A percentile compares a stretch with the other conserved stretches of the same genome.
phyloP scores from a whole-genome alignment of 2,888 invertebrate genomes.

The Mimachlamys varia region DNA sequence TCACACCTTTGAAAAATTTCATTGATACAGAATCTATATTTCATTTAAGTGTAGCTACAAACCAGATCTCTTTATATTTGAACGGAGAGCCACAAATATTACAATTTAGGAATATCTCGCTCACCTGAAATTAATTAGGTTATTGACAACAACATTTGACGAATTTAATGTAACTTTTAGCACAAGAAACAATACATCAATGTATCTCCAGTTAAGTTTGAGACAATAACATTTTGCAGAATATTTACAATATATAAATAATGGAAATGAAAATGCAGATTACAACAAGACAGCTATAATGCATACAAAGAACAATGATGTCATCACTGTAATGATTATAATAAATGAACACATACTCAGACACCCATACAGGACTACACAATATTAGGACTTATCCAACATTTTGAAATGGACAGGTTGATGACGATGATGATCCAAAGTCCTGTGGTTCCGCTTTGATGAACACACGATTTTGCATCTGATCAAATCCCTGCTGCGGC shows the following conservation, averaged over 20 bases:
- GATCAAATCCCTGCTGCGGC: neutral
- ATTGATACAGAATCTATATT: neutral
- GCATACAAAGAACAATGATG: neutral
- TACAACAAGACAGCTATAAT: neutral
- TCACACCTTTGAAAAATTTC: too few species aligned
- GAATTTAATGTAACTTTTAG: neutral
- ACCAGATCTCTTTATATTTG: neutral
- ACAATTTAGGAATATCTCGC: too few species aligned
- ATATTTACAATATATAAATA: neutral
- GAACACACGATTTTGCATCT: slow-evolving; percentile 30
- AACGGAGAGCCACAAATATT: too few species aligned
- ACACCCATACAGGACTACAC: neutral
- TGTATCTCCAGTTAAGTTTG: neutral
- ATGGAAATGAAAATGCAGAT: neutral
- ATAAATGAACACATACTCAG: neutral
- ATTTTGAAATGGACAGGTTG: slow-evolving; percentile 15
- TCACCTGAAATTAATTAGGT: too few species aligned
- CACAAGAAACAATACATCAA: neutral
- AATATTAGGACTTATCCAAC: neutral
- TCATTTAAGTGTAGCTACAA: neutral
- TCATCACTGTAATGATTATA: neutral
- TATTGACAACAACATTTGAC: neutral
- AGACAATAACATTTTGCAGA: neutral
- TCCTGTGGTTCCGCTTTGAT: slow-evolving; percentile 7
- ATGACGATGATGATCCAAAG: neutral